Base-by-base conservation (phyloP, 2,888 invertebrate genomes). In the Bibio marci region DNA sequence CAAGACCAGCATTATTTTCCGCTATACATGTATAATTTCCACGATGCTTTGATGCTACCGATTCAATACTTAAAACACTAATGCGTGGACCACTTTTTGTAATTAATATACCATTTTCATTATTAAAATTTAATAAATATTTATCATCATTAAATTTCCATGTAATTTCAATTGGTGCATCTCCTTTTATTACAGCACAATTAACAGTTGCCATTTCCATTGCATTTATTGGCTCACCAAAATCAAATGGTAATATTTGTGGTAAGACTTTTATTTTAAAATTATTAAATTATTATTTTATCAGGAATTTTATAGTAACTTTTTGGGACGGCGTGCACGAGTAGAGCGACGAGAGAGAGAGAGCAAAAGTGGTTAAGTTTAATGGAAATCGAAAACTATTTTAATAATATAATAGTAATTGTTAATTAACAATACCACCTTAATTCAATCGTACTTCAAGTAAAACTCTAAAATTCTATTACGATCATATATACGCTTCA, bases 21-120 rank as follows among this genome's bases (percentile, higher is more conserved):
- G 80, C 82, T 52, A 71, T 69, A 60, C 83, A 83, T 44, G 75
- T 73, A 58, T 81, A 83, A 50, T 72, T 75, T 49, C 82, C 83
- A 48, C 76, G 72, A 58, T 82, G 80, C 41, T 69, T 66, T 39
- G 71, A 74, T 52, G 67, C 70, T 44, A 76, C 77, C 42, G 70
- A 71, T 52, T 76, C 76, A 52, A 80, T 76, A 58, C 71, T 76
- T 40, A 80, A 63, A 51, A 76, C 71, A 45, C 73, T 72, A 38
- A 72, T 71, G 48, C 73, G 72, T 56, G 70, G 71, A 49, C 69
- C 73, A 47, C 71, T 70, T 52, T 64, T 69, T 32, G 69, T 70
- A 34, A 74, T 59, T 38, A 71, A 59, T 41, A 76, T 71, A 49
- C 72, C 73, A 53, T 71, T 57, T 45, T 71, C 72, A 50, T 63